phyloP scores from a whole-genome alignment of 2,888 invertebrate species.

The Tenthredo distinguenda region DNA sequence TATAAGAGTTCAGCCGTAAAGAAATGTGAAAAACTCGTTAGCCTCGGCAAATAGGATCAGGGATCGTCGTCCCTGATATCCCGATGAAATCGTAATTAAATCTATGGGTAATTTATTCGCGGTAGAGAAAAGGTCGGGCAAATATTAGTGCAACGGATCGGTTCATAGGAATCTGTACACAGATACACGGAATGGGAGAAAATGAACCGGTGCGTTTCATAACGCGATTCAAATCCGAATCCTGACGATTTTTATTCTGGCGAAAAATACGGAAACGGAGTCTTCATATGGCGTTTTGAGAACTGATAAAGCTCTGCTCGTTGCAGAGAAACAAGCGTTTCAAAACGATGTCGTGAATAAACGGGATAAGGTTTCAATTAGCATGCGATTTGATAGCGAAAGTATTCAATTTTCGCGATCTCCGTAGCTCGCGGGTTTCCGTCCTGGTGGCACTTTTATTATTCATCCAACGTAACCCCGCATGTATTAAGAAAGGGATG shows the following conservation, averaged over 20 bases:
- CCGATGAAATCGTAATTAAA: constrained; percentile 23
- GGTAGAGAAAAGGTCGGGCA: not conserved
- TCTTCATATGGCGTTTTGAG: not conserved
- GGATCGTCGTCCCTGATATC: not conserved
- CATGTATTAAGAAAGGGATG: not conserved
- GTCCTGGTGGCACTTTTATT: no score
- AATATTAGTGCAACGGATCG: not conserved
- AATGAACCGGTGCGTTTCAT: not conserved
- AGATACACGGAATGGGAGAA: not conserved
- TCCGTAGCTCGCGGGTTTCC: not conserved
- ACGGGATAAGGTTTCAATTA: not conserved
- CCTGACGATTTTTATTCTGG: not conserved
- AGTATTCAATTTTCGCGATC: not conserved
- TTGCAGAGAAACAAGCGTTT: not conserved
- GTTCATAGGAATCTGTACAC: not conserved
- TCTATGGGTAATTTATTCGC: constrained; percentile 18
- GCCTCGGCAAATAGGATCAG: constrained; percentile 13
- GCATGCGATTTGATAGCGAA: not conserved
- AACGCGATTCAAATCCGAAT: not conserved
- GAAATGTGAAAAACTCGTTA: constrained; percentile 20
- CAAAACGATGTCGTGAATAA: not conserved
- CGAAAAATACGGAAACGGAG: not conserved
- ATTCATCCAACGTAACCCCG: no score
- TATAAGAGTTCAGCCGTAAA: not conserved
- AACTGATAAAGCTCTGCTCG: not conserved